A percentile compares a stretch with the other conserved stretches of the same genome.
Conservation (phyloP, 2,113 vertebrate genomes). For the Nyctibius bracteatus region DNA sequence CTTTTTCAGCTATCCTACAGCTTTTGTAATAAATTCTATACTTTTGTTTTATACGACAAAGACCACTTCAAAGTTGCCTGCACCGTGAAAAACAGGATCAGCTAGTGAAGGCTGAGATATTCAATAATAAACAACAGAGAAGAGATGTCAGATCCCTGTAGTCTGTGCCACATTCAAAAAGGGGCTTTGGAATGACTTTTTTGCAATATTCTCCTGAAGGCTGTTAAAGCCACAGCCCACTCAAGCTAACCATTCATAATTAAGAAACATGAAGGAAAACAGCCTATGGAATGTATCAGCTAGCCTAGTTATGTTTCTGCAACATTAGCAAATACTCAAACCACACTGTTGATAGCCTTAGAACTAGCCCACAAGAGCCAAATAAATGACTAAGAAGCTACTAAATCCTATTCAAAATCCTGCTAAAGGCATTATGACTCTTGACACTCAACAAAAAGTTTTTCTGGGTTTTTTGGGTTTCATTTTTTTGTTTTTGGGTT, state of each 20-base stretch:
- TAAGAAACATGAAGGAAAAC: neutral
- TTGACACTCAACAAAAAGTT: neutral
- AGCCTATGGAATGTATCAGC: neutral
- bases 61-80: slow-evolving; percentile 15
- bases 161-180: neutral
- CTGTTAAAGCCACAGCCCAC: neutral
- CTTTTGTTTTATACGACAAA: neutral
- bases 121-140: slow-evolving; percentile 25
- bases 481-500: neutral
- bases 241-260: neutral
- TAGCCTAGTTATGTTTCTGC: neutral
- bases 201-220: neutral
- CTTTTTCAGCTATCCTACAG: neutral
- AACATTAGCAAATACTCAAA: neutral
- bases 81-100: neutral
- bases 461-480: neutral
- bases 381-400: neutral
- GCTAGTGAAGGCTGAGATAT: neutral
- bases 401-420: neutral
- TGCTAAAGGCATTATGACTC: neutral
- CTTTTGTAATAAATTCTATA: slow-evolving; percentile 8
- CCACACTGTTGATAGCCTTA: neutral
- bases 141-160: neutral
- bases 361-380: neutral
- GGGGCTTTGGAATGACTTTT: neutral